These are phyloP conservation scores for Brachionus paranguensis DNA, from an alignment of 1,140 invertebrate genomes.

Conservation along the genomic window DNA sequence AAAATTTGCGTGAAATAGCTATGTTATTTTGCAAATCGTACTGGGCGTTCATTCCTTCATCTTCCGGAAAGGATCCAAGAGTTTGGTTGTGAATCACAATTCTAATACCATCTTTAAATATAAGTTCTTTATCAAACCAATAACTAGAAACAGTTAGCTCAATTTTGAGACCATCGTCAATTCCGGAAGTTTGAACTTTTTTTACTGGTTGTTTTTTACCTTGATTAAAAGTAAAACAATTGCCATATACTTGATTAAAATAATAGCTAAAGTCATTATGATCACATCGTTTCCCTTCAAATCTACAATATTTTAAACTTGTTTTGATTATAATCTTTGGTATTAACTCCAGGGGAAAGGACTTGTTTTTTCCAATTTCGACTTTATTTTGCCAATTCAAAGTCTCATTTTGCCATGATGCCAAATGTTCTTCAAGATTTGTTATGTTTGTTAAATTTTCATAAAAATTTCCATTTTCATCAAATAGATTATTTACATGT, in stretches of 20 bases:
- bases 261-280: not conserved
- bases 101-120: conserved; percentile 23
- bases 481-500: conserved; percentile 1
- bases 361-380: not conserved
- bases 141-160: not conserved
- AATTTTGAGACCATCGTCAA: not conserved
- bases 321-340: not conserved
- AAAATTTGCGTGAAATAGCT: not conserved
- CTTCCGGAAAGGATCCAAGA: not conserved
- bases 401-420: not conserved
- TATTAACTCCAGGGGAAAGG: not conserved
- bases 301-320: not conserved
- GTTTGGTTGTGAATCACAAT: not conserved
- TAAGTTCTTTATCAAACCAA: not conserved
- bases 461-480: not conserved
- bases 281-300: not conserved
- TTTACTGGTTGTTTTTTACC: not conserved
- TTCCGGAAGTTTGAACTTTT: not conserved
- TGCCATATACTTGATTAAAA: not conserved
- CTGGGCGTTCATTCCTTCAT: not conserved
- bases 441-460: not conserved
- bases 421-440: not conserved
- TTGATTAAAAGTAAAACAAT: not conserved
- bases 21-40: not conserved
- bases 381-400: not conserved